Conservation (phyloP, 1,140 invertebrate genomes). For the Drosophila bipectinata region DNA sequence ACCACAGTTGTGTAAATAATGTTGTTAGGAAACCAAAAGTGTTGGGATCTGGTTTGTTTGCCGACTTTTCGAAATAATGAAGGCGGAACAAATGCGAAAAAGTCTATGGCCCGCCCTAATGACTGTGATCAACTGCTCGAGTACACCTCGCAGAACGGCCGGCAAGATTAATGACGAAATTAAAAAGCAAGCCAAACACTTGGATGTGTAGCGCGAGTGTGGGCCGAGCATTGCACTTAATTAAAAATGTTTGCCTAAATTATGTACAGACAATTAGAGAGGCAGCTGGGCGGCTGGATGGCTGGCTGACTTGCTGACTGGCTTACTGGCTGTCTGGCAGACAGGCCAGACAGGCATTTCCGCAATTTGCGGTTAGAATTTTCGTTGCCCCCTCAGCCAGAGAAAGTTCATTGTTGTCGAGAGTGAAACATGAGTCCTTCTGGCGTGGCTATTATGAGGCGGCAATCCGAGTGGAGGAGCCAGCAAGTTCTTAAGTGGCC, state of each 20-base stretch:
- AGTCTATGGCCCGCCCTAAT: constrained; percentile 23
- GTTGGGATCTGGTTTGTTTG: constrained; percentile 36
- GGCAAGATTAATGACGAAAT: constrained; percentile 45
- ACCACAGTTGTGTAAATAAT: constrained; percentile 23
- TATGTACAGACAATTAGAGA: constrained; percentile 70
- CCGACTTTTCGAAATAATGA: constrained; percentile 9
- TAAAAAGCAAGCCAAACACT: constrained; percentile 44
- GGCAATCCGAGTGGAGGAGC: constrained; percentile 32
- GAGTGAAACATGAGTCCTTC: constrained; percentile 38
- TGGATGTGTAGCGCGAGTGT: constrained; percentile 10
- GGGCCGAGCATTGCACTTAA: constrained; percentile 49
- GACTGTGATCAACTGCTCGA: constrained; percentile 22
- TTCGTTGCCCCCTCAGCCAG: not conserved
- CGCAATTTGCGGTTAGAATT: constrained; percentile 38
- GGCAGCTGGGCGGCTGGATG: constrained; percentile 9
- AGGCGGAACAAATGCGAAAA: constrained; percentile 10
- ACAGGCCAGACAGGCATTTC: constrained; percentile 47
- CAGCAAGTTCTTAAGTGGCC: constrained; percentile 38
- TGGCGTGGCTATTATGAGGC: constrained; percentile 15
- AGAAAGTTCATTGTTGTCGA: constrained; percentile 37
- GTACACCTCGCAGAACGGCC: constrained; percentile 30
- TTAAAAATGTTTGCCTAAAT: constrained; percentile 67
- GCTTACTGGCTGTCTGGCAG: constrained; percentile 2
- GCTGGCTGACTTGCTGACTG: constrained; percentile 8
- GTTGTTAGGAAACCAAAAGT: constrained; percentile 28